Base-by-base conservation (phyloP, 2,113 vertebrate genomes). In the Seriola quinqueradiata region DNA sequence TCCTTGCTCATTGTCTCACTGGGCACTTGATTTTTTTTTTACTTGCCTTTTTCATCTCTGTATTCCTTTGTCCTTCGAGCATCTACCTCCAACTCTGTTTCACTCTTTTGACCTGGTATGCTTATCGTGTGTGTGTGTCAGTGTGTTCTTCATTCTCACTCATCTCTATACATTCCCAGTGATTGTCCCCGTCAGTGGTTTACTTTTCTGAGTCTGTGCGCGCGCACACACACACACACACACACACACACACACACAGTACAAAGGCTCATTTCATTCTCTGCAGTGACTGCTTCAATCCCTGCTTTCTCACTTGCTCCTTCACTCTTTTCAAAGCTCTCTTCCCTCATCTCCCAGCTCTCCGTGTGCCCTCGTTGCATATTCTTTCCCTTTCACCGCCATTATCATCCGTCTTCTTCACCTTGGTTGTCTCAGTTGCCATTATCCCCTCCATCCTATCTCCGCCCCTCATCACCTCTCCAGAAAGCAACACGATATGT, bases 341-440 rank as follows among this genome's bases (percentile, higher is more conserved):
- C 12, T 50, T 38, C 54, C 61, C 70, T 63, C 1, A 17, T 44
- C 34, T 70, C 58, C 17, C 17, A 70, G 67, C 66, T 67, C 34
- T 71, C 32, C 2, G 0, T 48, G 52, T 77, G 79, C 60, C 78
- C 71, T 23, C 11, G 65, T 72, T 21, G 7, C 66, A 85, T 63
- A 85, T 61, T 58, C 28, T 48, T 61, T 57, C 19, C 32, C 44
- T 83, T 77, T 73, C 77, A 46, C 38, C 34, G 25, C 84, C 77
- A 89, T 90, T 82, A 82, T 83, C 84, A 87, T 88, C 86, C 72
- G 82, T 91, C 89, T 89, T 84, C 75, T 69, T 87, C 84, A 84
- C 87, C 87, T 87, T 75, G 77, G 65, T 71, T 72, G 89, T 79
- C 84, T 64, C 32, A 0, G 40, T 70, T 11, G 75, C 75, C 77